Evolutionary conservation across 2,113 vertebrate genomes (phyloP).

Genomic region (Tamias sibiricus): DNA sequence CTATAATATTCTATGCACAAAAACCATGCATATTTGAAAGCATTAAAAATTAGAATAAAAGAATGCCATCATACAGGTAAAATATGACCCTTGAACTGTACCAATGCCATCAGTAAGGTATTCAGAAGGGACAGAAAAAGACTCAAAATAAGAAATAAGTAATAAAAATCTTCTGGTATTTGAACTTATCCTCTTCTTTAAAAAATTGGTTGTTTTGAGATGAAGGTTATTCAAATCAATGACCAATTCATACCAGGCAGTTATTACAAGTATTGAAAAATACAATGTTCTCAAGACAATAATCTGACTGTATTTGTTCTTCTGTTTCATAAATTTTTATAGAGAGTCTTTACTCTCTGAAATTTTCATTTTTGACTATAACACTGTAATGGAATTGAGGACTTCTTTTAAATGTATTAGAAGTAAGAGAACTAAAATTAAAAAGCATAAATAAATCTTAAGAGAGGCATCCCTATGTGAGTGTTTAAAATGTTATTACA

Average conservation of each 20-base stretch:
- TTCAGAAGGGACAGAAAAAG: not conserved
- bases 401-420: conserved; percentile 49
- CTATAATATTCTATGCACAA: conserved; percentile 5
- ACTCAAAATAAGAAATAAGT: not conserved
- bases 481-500: conserved; percentile 60
- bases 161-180: not conserved
- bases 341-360: conserved; percentile 27
- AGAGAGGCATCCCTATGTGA: conserved; percentile 9
- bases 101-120: not conserved
- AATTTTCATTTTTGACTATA: not conserved
- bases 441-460: conserved; percentile 21
- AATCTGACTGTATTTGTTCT: conserved; percentile 8
- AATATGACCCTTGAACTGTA: not conserved
- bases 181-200: not conserved
- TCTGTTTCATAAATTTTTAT: conserved; percentile 62
- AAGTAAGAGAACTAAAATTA: conserved; percentile 4
- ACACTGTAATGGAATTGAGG: conserved; percentile 46
- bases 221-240: not conserved
- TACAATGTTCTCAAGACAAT: not conserved
- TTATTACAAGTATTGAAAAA: not conserved
- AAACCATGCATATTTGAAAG: not conserved
- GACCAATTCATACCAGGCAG: not conserved
- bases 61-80: not conserved
- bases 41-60: not conserved
- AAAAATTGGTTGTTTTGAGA: not conserved